Conservation (phyloP, 2,888 invertebrate species). For the Leucophora obtusa region DNA sequence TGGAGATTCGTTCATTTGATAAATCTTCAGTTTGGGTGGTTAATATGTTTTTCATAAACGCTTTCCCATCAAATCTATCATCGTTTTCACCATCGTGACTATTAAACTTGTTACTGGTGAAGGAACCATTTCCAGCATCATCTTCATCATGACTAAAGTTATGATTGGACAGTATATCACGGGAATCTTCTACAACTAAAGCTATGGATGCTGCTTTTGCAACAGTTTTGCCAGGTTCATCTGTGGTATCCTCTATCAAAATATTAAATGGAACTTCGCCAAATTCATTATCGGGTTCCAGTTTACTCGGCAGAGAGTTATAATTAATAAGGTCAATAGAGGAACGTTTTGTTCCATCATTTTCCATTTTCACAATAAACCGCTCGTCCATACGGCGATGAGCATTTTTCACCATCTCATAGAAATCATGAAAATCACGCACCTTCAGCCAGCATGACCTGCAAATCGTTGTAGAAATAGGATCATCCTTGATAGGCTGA, state of each 20-base stretch:
- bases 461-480: slow-evolving; percentile 75
- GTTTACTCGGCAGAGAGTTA: slow-evolving; percentile 42
- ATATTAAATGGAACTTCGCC: slow-evolving; percentile 49
- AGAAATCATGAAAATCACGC: slow-evolving; percentile 63
- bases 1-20: neutral
- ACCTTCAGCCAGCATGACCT: slow-evolving; percentile 64
- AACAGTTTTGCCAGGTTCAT: slow-evolving; percentile 52
- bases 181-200: slow-evolving; percentile 44
- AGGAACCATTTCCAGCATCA: slow-evolving; percentile 1
- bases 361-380: slow-evolving; percentile 68
- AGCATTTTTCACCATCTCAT: slow-evolving; percentile 58
- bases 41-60: slow-evolving; percentile 61
- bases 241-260: slow-evolving; percentile 53
- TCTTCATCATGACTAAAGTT: slow-evolving; percentile 25
- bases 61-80: slow-evolving; percentile 56
- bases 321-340: slow-evolving; percentile 47
- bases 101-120: slow-evolving; percentile 7
- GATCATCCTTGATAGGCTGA: slow-evolving; percentile 69
- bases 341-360: slow-evolving; percentile 19
- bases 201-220: slow-evolving; percentile 53
- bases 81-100: slow-evolving; percentile 47
- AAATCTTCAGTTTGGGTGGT: slow-evolving; percentile 41
- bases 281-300: slow-evolving; percentile 54
- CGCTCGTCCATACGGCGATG: slow-evolving; percentile 72
- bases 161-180: slow-evolving; percentile 31